These are phyloP conservation scores for Rhynchomys soricoides DNA, from an alignment of 2,113 vertebrate genomes.

Conservation along the genomic window DNA sequence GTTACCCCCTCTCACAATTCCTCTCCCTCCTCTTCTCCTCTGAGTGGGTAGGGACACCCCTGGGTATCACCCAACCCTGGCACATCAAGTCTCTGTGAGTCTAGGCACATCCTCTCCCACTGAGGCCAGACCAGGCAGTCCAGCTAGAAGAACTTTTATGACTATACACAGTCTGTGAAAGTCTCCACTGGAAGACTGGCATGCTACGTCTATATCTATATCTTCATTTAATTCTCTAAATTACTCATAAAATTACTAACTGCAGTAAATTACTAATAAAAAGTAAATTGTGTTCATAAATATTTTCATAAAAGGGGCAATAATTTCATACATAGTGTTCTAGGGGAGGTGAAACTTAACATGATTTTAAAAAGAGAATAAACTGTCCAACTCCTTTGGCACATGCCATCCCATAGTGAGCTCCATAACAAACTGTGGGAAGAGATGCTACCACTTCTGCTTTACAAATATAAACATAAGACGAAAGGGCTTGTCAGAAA, in stretches of 20 bases:
- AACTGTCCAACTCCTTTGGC: neutral
- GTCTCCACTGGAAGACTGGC: neutral
- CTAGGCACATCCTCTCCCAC: too few species aligned
- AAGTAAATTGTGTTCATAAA: neutral
- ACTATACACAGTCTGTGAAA: neutral
- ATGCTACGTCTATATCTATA: neutral
- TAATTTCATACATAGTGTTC: neutral
- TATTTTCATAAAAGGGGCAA: neutral
- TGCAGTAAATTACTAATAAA: neutral
- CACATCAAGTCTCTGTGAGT: too few species aligned
- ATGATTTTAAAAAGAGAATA: neutral
- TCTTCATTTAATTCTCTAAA: neutral
- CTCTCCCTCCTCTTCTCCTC: too few species aligned
- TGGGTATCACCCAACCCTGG: too few species aligned
- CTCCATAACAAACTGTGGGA: neutral
- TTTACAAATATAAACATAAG: conserved; percentile 7
- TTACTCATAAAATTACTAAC: too few species aligned
- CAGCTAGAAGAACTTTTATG: neutral
- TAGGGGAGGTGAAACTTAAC: neutral
- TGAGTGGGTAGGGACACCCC: too few species aligned
- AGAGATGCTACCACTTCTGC: neutral
- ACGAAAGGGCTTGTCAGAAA: neutral
- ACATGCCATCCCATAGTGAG: neutral
- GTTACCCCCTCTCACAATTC: too few species aligned
- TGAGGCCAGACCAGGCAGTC: too few species aligned